Evolutionary conservation across 2,113 vertebrate species (phyloP).

Genomic region (Tragelaphus scriptus): DNA sequence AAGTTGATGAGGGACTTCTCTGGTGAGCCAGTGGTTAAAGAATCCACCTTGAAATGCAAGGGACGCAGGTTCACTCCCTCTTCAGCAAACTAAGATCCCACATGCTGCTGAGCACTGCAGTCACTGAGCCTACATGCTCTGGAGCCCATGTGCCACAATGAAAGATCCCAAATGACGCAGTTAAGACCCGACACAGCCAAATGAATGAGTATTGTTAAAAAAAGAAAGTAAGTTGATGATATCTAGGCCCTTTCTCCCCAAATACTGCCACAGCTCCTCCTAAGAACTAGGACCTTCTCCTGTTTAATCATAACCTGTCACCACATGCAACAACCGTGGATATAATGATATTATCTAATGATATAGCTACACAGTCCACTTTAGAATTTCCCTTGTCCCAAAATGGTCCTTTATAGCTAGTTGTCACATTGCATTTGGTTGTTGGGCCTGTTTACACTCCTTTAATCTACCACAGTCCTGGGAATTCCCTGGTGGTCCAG

Average conservation of each 20-base stretch:
- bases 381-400: background rate
- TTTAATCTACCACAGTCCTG: background rate
- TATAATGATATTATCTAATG: background rate
- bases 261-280: background rate
- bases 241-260: background rate
- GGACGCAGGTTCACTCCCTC: background rate
- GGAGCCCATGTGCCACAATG: background rate
- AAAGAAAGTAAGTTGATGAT: background rate
- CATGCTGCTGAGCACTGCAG: background rate
- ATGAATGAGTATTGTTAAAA: background rate
- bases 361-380: background rate
- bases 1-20: background rate
- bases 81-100: background rate
- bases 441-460: no score
- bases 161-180: background rate
- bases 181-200: background rate
- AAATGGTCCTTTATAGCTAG: background rate
- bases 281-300: background rate
- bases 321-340: background rate
- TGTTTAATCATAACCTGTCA: rapidly evolving
- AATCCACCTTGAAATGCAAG: background rate
- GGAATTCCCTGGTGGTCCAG: background rate
- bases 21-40: background rate
- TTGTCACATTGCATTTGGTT: background rate
- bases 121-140: background rate